Evolutionary conservation across 2,797 vertebrate genomes (phyloP).

Genomic region (Alectoris magna): DNA sequence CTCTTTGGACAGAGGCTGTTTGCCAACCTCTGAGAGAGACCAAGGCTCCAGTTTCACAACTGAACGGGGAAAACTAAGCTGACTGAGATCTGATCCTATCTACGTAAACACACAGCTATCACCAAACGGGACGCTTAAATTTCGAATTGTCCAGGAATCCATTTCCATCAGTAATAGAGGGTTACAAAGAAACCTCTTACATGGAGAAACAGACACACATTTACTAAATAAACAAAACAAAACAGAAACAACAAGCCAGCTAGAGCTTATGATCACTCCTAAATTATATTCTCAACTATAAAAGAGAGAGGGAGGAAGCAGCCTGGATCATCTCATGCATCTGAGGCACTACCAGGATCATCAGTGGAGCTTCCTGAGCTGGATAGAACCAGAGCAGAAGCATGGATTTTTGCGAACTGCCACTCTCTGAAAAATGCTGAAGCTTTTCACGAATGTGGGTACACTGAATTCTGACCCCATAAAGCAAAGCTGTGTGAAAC

Average conservation of each 20-base stretch:
- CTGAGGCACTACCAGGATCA: background rate
- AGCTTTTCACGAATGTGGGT: background rate
- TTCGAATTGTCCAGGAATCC: background rate
- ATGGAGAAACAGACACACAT: background rate
- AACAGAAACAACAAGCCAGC: background rate
- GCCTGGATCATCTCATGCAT: background rate
- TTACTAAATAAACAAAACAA: background rate
- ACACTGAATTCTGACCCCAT: background rate
- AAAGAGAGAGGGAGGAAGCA: background rate
- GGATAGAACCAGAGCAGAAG: background rate
- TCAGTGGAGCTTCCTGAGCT: background rate
- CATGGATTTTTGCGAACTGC: background rate
- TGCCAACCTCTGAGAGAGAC: conserved; percentile 12
- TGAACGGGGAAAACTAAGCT: background rate
- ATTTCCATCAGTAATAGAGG: accelerated
- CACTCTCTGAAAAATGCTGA: background rate
- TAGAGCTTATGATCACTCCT: background rate
- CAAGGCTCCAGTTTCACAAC: conserved; percentile 2
- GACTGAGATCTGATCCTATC: background rate
- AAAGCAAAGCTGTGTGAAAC: background rate
- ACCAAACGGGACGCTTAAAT: background rate
- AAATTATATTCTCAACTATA: background rate
- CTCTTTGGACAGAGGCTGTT: conserved; percentile 44
- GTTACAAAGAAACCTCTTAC: background rate
- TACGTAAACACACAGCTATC: background rate